A percentile compares a stretch with the other conserved stretches of the same genome.
phyloP scores from a whole-genome alignment of 2,797 vertebrate genomes.

The Dicrostonyx torquatus region DNA sequence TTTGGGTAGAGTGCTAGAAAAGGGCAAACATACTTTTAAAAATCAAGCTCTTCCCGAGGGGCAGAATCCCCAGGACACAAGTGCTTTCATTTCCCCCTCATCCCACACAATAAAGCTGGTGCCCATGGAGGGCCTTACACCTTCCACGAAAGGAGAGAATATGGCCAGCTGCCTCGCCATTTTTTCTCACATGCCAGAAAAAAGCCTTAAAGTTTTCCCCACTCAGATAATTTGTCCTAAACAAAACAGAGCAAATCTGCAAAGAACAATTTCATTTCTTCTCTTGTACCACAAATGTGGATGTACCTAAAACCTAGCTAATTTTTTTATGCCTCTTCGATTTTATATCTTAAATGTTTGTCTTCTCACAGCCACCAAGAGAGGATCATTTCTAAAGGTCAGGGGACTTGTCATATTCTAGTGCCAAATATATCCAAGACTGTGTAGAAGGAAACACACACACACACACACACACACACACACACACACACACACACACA shows the following conservation, averaged over 20 bases:
- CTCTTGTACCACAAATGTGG: not conserved
- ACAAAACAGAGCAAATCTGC: not conserved
- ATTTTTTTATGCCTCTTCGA: not conserved
- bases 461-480: not conserved
- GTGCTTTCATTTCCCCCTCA: not conserved
- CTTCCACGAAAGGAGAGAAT: not conserved
- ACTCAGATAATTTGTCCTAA: not conserved
- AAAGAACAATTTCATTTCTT: not conserved
- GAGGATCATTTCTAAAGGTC: constrained; percentile 18
- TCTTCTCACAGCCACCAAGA: not conserved
- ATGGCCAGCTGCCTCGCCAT: not conserved
- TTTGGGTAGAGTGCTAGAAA: not conserved
- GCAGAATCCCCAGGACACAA: not conserved
- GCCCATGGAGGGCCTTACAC: not conserved
- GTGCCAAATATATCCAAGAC: not conserved
- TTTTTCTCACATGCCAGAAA: not conserved
- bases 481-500: too few relatives aligned
- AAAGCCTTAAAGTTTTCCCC: not conserved
- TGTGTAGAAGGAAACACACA: not conserved
- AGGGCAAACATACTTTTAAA: not conserved
- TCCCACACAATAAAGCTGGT: not conserved
- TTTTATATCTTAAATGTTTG: not conserved
- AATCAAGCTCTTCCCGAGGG: not conserved
- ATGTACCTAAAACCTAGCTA: not conserved
- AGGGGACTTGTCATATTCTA: not conserved